Conservation (phyloP, 2,888 invertebrate genomes). For the Pteria penguin region DNA sequence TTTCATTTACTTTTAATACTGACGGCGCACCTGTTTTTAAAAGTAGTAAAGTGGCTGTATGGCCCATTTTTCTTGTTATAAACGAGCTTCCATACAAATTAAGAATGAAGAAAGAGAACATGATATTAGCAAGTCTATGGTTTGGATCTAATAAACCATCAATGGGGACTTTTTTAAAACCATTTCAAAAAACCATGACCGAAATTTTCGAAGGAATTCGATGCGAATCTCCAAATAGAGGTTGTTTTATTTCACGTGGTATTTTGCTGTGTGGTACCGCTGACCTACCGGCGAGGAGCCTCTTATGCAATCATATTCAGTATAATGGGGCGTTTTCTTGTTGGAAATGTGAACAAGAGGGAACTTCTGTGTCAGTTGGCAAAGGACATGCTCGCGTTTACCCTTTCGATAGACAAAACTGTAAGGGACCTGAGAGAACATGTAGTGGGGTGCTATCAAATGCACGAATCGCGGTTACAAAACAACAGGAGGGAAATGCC, state of each 20-base stretch:
- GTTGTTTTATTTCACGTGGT: slow-evolving; percentile 9
- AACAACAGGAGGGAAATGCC: background rate
- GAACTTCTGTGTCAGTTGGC: slow-evolving; percentile 18
- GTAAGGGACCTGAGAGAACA: slow-evolving; percentile 20
- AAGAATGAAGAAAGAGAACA: slow-evolving; percentile 37
- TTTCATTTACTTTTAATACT: slow-evolving; percentile 37
- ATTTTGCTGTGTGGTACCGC: slow-evolving; percentile 22
- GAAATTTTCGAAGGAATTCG: slow-evolving; percentile 20
- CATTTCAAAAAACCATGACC: slow-evolving; percentile 6
- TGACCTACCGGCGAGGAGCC: slow-evolving; percentile 27
- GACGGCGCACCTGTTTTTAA: slow-evolving; percentile 39
- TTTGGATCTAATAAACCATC: slow-evolving; percentile 37
- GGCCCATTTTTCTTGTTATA: slow-evolving; percentile 35
- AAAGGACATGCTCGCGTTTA: slow-evolving; percentile 20
- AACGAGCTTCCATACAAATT: slow-evolving; percentile 37
- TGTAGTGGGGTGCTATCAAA: background rate
- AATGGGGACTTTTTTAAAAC: too few relatives aligned
- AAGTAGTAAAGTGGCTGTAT: slow-evolving; percentile 24
- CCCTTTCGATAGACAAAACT: slow-evolving; percentile 12
- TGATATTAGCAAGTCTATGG: slow-evolving; percentile 33
- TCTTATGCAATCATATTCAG: slow-evolving; percentile 30
- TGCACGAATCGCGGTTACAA: background rate
- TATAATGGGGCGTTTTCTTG: slow-evolving; percentile 36
- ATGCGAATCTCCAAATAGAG: background rate
- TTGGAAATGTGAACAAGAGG: slow-evolving; percentile 29